Percentiles rank a stretch among this genome's conserved stretches.
Conservation (phyloP, 2,113 vertebrate species). For the Nibea albiflora region DNA sequence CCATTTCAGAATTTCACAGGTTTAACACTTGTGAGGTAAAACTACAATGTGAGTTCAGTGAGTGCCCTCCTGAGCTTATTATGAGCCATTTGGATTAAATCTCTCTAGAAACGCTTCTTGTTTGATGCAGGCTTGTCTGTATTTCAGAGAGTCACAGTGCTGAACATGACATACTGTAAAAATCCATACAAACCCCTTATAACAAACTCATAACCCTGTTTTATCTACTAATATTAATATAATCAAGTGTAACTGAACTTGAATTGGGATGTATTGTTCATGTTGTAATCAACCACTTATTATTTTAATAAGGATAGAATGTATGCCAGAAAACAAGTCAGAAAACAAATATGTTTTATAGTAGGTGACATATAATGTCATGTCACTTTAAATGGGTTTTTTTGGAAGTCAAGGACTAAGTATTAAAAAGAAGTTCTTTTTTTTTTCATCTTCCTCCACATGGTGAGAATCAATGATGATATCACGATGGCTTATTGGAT, state of each 20-base stretch:
- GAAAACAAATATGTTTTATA: not conserved
- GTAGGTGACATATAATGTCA: no score
- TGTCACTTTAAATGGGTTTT: no score
- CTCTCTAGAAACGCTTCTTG: not conserved
- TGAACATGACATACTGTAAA: not conserved
- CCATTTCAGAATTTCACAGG: not conserved
- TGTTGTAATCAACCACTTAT: not conserved
- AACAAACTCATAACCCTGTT: not conserved
- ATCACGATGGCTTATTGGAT: constrained; percentile 17
- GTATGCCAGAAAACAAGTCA: no score
- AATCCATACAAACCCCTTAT: not conserved
- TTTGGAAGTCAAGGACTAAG: not conserved
- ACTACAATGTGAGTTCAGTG: not conserved
- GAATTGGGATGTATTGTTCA: not conserved
- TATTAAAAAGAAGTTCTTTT: not conserved
- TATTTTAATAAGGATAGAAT: not conserved
- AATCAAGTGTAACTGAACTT: not conserved
- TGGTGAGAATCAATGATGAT: not conserved
- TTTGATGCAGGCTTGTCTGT: not conserved
- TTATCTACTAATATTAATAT: not conserved
- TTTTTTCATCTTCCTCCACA: not conserved
- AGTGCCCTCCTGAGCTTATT: not conserved
- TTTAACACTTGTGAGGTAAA: not conserved
- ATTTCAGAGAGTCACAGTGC: not conserved
- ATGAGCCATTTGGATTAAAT: not conserved